Evolutionary conservation across 1,140 invertebrate genomes (phyloP), one percentile per base, ranked within the genome.

Genomic region (Drosophila lini): DNA sequence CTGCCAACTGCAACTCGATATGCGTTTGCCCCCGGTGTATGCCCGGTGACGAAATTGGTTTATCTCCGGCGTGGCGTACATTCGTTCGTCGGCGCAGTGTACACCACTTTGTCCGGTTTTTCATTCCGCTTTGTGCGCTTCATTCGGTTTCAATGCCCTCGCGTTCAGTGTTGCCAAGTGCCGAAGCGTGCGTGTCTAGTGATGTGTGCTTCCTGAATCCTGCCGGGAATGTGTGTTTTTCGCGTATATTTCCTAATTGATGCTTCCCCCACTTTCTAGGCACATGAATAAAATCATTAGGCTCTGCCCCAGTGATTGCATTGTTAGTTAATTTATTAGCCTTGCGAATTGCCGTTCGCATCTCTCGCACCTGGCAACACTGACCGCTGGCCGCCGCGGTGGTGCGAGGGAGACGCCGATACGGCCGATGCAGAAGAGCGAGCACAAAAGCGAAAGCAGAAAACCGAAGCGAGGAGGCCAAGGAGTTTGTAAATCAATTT

Each of bases 401-500:
- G 31, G 57, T 50, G 83, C 59, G 76, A 86, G 65, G 25, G 82
- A 74, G 82, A 86, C 32, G 71, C 16, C 52, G 16, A 47, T 86
- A 88, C 57, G 56, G 50, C 57, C 42, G 47, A 50, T 71, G 55
- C 41, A 67, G 52, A 81, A 85, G 71, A 67, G 75, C 81, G 78
- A 89, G 60, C 71, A 81, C 59, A 81, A 90, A 84, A 79, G 69
- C 67, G 74, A 90, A 74, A 82, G 65, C 50, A 52, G 67, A 90
- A 82, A 90, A 85, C 76, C 86, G 86, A 90, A 90, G 81, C 86
- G 76, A 85, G 38, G 59, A 74, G 70, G 68, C 56, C 75, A 70
- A 81, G 73, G 75, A 88, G 73, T 84, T 91, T 91, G 74, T 76
- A 91, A 91, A 91, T 91, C 90, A 91, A 91, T 91, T 91, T 91